These are phyloP conservation scores for Eupithecia pulchellata DNA, from an alignment of 2,888 invertebrate genomes.

Conservation along the genomic window DNA sequence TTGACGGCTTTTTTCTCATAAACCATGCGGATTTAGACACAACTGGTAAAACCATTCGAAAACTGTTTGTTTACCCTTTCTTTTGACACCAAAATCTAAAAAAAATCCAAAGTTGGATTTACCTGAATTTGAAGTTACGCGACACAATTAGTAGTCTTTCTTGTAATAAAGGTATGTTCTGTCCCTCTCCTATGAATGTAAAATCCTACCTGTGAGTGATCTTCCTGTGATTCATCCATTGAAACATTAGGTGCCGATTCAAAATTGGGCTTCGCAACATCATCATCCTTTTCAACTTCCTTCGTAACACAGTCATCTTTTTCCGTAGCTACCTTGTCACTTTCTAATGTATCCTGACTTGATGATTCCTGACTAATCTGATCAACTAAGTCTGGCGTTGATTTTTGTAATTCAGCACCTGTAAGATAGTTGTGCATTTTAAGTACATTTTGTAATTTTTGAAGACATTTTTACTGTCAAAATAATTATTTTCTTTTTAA, in stretches of 20 bases:
- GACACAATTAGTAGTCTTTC: too few relatives aligned
- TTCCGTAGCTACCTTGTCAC: constrained; percentile 44
- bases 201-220: constrained; percentile 80
- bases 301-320: constrained; percentile 52
- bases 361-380: constrained; percentile 49
- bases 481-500: neutral
- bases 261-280: constrained; percentile 77
- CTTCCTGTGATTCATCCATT: constrained; percentile 74
- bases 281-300: constrained; percentile 53
- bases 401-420: constrained; percentile 18
- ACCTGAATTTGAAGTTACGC: too few relatives aligned
- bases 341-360: constrained; percentile 47
- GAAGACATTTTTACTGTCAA: neutral
- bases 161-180: too few relatives aligned
- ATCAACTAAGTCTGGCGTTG: constrained; percentile 49
- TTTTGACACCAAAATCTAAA: too few relatives aligned
- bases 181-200: too few relatives aligned
- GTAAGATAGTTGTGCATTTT: constrained; percentile 5
- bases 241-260: constrained; percentile 81
- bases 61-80: too few relatives aligned
- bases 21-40: too few relatives aligned
- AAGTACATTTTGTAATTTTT: neutral
- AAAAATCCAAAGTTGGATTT: too few relatives aligned
- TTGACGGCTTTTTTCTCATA: too few relatives aligned
- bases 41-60: too few relatives aligned